phyloP scores from a whole-genome alignment of 1,140 invertebrate genomes.

The Druon quercuslanigerum region DNA sequence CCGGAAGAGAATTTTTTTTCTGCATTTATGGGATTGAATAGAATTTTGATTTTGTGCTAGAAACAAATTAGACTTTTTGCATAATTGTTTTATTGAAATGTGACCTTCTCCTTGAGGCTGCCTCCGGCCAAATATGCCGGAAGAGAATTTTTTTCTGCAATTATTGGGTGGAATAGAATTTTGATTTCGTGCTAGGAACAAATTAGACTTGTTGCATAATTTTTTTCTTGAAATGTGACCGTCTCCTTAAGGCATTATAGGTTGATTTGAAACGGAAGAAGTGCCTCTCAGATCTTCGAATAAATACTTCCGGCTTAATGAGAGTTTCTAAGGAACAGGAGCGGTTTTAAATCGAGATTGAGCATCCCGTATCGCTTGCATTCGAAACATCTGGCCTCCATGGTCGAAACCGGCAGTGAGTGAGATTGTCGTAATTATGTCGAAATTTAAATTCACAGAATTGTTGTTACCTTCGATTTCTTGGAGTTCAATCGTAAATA shows the following conservation, averaged over 20 bases:
- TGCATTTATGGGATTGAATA: too few species aligned
- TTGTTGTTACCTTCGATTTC: conserved; percentile 54
- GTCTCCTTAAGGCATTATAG: background rate
- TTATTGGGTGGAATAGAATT: conserved; percentile 25
- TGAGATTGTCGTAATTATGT: conserved; percentile 48
- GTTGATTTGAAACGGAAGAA: conserved; percentile 51
- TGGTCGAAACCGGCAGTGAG: conserved; percentile 54
- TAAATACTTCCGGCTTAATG: conserved; percentile 61
- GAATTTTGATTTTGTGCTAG: too few species aligned
- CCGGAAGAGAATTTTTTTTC: too few species aligned
- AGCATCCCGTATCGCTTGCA: conserved; percentile 38
- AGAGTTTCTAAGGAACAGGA: conserved; percentile 35
- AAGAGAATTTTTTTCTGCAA: background rate
- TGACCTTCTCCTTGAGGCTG: too few species aligned
- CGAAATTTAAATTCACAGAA: conserved; percentile 50
- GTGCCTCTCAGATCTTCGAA: conserved; percentile 46
- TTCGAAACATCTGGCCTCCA: conserved; percentile 48
- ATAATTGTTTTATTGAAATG: too few species aligned
- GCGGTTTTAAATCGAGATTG: conserved; percentile 52
- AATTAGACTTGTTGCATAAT: conserved; percentile 2
- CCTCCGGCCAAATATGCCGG: too few species aligned
- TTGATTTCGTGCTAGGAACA: too few species aligned
- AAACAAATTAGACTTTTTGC: too few species aligned
- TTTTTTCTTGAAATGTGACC: conserved; percentile 48
- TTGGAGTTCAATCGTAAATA: conserved; percentile 33